These are phyloP conservation scores for Columbina picui DNA, from an alignment of 2,113 vertebrate genomes.

Conservation along the genomic window DNA sequence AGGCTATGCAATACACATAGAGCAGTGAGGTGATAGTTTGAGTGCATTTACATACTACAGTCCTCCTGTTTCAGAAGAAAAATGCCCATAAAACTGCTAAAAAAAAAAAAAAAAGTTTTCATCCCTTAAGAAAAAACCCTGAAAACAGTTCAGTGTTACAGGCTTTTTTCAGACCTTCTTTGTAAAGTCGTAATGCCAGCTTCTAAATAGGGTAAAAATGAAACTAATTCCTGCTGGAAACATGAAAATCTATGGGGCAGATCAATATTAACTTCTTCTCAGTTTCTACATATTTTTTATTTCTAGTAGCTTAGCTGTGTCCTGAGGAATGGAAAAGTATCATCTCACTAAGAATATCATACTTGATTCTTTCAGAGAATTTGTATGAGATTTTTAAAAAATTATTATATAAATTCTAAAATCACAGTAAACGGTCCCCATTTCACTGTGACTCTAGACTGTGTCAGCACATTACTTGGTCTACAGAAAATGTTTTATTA, in stretches of 20 bases:
- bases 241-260: not conserved
- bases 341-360: not conserved
- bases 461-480: not conserved
- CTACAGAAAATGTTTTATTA: not conserved
- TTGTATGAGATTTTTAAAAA: not conserved
- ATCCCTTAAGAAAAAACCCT: not conserved
- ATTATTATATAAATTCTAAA: not conserved
- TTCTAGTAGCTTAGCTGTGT: not conserved
- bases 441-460: not conserved
- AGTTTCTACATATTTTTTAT: not conserved
- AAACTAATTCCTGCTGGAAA: not conserved
- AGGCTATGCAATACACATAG: not conserved
- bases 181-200: not conserved
- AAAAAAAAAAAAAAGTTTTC: not conserved
- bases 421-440: rapidly evolving
- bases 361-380: not conserved
- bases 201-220: not conserved
- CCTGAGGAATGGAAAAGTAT: not conserved
- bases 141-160: not conserved
- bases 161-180: not conserved
- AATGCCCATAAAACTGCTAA: not conserved
- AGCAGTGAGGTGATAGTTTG: not conserved
- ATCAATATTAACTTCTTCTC: not conserved
- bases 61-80: not conserved
- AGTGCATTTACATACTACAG: not conserved